Conservation (phyloP, 1,140 invertebrate genomes). For the Apis cerana region DNA sequence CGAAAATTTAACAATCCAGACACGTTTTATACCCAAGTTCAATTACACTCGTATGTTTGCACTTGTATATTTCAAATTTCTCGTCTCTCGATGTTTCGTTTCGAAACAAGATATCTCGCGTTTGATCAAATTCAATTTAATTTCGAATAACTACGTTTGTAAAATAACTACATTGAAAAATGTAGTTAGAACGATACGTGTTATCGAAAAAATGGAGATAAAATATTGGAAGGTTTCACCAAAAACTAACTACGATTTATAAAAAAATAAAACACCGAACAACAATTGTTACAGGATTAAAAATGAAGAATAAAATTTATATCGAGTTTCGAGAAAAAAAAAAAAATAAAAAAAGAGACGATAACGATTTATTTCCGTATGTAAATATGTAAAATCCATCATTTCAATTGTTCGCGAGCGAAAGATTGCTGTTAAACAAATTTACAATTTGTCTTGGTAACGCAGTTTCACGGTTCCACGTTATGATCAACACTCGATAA, state of each 20-base stretch:
- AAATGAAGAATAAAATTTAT: background rate
- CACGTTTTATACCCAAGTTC: background rate
- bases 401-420: background rate
- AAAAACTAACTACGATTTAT: background rate
- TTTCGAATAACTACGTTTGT: background rate
- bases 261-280: background rate
- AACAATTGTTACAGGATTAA: background rate
- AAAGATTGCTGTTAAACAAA: background rate
- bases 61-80: background rate
- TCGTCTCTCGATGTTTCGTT: background rate
- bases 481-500: constrained; percentile 35
- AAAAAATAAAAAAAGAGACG: background rate
- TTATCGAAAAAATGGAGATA: background rate
- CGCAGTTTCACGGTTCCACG: background rate
- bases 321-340: background rate
- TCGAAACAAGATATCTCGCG: background rate
- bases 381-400: background rate
- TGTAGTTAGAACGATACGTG: background rate
- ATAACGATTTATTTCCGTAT: no score
- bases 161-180: background rate
- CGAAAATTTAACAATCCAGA: background rate
- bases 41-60: background rate
- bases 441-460: background rate
- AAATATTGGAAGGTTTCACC: background rate
- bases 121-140: background rate